A percentile compares a stretch with the other conserved stretches of the same genome.
Evolutionary conservation across 1,140 invertebrate genomes (phyloP).

Genomic region (Sycophaga agraensis): DNA sequence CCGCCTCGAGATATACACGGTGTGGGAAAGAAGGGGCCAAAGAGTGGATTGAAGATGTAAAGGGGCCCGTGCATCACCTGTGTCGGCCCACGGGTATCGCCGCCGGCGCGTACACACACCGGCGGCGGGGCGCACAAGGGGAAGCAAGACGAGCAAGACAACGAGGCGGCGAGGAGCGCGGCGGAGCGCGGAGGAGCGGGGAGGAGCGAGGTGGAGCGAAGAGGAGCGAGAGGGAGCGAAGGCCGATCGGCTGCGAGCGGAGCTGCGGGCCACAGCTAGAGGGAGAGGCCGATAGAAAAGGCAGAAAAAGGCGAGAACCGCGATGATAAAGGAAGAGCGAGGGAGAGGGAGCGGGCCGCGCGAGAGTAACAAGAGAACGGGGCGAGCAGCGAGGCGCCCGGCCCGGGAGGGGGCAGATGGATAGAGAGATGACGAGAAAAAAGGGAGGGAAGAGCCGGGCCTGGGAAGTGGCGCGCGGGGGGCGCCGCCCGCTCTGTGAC

Average conservation of each 20-base stretch:
- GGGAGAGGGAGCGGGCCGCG: not conserved
- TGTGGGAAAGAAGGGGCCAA: conserved; percentile 44
- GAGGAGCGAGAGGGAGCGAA: not conserved
- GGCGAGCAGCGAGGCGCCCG: not conserved
- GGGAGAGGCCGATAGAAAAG: no score
- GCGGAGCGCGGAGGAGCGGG: no score
- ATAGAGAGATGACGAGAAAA: conserved; percentile 20
- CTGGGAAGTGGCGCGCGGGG: conserved; percentile 9
- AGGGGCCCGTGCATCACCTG: conserved; percentile 46
- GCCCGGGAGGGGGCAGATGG: not conserved
- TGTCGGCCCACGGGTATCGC: conserved; percentile 46
- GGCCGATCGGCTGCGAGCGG: conserved; percentile 3
- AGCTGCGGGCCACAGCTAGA: conserved; percentile 7
- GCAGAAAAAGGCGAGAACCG: conserved; percentile 1
- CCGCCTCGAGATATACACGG: conserved; percentile 31
- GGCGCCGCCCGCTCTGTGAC: conserved; percentile 36
- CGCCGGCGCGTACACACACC: conserved; percentile 33
- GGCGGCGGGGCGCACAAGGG: conserved; percentile 23
- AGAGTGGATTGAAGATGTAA: conserved; percentile 46
- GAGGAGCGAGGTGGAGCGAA: not conserved
- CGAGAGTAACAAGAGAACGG: conserved; percentile 1
- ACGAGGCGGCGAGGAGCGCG: not conserved
- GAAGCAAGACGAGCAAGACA: conserved; percentile 6
- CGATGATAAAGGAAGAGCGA: conserved; percentile 19
- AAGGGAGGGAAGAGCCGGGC: not conserved